Evolutionary conservation across 2,113 vertebrate genomes (phyloP), one percentile per base, ranked within the genome.

Genomic region (Rana temporaria): DNA sequence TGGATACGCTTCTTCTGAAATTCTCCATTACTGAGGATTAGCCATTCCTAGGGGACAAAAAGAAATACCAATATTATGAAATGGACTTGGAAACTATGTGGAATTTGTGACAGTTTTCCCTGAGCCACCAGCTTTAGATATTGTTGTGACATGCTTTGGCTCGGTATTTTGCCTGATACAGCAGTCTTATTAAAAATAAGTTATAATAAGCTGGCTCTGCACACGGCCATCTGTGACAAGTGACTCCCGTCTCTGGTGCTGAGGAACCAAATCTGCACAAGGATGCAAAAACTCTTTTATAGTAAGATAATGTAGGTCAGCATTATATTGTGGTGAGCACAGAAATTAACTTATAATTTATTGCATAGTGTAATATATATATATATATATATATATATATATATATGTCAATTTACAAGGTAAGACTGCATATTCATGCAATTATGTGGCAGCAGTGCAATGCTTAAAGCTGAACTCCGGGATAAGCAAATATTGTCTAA

Each of bases 151-250:
- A 38, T 75, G 38, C 48, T 34, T 59, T 76, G 60, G 20, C 32
- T 77, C 11, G 0, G 6, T 52, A 22, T 30, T 66, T 79, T 68
- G 15, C 24, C 22, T 18, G 64, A 9, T 79, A 68, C 26, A 19
- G 53, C 26, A 79, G 64, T 38, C 8, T 24, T 56, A 59, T 26
- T 79, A 68, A 68, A 68, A 79, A 68, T 79, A 57, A 19, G 18
- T 79, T 59, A 52, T 57, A 68, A 56, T 79, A 59, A 22, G 64
- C 77, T 79, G 64, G 62, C 64, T 20, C 63, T 79, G 64, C 77
- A 59, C 63, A 68, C n/a, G 48, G 7, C 64, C 77, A 79, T 79
- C 77, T 79, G 77, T 79, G 64, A 53, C 19, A 24, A 79, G 62
- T 11, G 12, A 19, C 53, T 68, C 65, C 63, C 42, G n/a, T 79